Conservation (phyloP, 2,113 vertebrate species). For the Toxotes chatareus region DNA sequence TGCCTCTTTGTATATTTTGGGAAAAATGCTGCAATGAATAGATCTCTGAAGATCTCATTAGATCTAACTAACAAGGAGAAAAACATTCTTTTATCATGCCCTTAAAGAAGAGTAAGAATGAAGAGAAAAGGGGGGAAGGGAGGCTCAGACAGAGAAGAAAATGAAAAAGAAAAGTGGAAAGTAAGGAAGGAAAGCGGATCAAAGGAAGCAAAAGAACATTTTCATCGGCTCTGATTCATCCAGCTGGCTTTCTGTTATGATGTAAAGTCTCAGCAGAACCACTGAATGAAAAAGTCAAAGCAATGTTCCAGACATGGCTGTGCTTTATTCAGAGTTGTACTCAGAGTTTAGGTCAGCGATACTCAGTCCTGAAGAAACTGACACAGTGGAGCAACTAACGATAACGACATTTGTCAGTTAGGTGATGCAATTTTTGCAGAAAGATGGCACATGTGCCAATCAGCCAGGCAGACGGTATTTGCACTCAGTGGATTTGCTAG, state of each 20-base stretch:
- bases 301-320: slow-evolving; percentile 13
- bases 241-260: slow-evolving; percentile 18
- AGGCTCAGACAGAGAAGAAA: background rate
- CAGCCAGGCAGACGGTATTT: background rate
- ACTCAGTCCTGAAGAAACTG: slow-evolving; percentile 11
- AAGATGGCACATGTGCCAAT: background rate
- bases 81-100: background rate
- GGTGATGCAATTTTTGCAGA: slow-evolving; percentile 21
- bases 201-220: slow-evolving; percentile 23
- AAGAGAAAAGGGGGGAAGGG: background rate
- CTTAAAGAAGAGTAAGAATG: background rate
- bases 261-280: slow-evolving; percentile 43
- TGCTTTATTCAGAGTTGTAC: background rate
- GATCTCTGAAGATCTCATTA: slow-evolving; percentile 1
- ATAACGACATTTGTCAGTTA: slow-evolving; percentile 27
- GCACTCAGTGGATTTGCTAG: too few relatives aligned
- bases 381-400: slow-evolving; percentile 1
- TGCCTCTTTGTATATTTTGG: background rate
- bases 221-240: slow-evolving; percentile 13
- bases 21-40: background rate
- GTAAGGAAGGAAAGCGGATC: slow-evolving; percentile 11
- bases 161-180: background rate
- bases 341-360: slow-evolving; percentile 8
- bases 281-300: slow-evolving; percentile 34
- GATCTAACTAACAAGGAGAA: background rate